phyloP scores from a whole-genome alignment of 2,888 invertebrate species.

The Automeris io region DNA sequence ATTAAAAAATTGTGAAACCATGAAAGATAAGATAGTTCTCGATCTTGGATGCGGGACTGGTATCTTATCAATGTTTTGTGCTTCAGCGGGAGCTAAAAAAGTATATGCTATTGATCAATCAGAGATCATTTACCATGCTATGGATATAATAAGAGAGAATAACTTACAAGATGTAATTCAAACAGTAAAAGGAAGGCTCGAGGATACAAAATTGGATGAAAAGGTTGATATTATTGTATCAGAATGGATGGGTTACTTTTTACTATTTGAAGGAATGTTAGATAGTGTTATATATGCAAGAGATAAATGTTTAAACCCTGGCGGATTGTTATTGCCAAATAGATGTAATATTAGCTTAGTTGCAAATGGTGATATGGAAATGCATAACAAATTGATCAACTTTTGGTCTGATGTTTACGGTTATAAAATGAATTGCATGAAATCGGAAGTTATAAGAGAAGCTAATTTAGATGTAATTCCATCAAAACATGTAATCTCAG shows the following conservation, averaged over 20 bases:
- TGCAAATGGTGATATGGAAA: conserved; percentile 86
- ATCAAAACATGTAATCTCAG: conserved; percentile 80
- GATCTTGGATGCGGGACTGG: conserved; percentile 99
- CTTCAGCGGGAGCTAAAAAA: conserved; percentile 92
- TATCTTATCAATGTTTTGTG: conserved; percentile 98
- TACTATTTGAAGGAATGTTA: conserved; percentile 97
- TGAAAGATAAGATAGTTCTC: conserved; percentile 88
- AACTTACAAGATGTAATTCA: conserved; percentile 83
- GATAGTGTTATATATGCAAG: conserved; percentile 94
- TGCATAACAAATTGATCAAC: conserved; percentile 83
- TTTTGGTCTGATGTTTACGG: conserved; percentile 97
- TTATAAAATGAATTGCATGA: conserved; percentile 95
- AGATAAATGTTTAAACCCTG: conserved; percentile 85
- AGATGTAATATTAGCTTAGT: conserved; percentile 88
- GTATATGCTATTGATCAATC: conserved; percentile 98
- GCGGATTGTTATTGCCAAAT: conserved; percentile 89
- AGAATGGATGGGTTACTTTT: conserved; percentile 99
- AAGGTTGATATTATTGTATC: conserved; percentile 95
- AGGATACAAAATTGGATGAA: conserved; percentile 86
- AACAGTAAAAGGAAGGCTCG: conserved; percentile 90
- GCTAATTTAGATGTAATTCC: conserved; percentile 74
- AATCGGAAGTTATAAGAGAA: conserved; percentile 87
- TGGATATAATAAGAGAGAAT: conserved; percentile 95
- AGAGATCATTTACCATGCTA: conserved; percentile 95
- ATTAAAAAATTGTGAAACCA: conserved; percentile 80